Evolutionary conservation across 2,888 invertebrate species (phyloP).

Genomic region (Agrochola lychnidis): DNA sequence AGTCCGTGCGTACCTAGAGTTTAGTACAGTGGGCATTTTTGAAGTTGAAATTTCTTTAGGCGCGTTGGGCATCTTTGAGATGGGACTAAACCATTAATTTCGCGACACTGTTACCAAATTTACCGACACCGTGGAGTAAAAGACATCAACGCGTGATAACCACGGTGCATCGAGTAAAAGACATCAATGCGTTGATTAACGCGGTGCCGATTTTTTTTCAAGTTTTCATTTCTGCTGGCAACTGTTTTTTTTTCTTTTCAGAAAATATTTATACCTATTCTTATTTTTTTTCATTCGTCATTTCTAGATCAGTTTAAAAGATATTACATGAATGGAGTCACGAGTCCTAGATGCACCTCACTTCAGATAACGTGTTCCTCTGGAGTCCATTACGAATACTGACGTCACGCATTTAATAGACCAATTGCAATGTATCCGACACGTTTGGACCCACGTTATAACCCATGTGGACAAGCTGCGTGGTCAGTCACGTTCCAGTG

Average conservation of each 20-base stretch:
- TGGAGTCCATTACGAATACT: constrained; percentile 26
- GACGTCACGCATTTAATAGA: constrained; percentile 42
- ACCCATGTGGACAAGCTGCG: constrained; percentile 32
- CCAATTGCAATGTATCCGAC: constrained; percentile 55
- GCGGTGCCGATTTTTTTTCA: no score
- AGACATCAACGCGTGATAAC: no score
- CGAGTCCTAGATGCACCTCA: constrained; percentile 22
- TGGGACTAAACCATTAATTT: no score
- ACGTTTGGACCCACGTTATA: constrained; percentile 41
- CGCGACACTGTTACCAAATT: no score
- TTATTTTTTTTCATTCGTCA: background rate
- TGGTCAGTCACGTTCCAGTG: constrained; percentile 44
- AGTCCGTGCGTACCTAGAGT: background rate
- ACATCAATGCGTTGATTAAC: no score
- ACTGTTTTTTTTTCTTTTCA: background rate
- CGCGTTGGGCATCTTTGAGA: no score
- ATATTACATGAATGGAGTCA: background rate
- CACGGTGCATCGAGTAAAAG: no score
- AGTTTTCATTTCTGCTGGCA: no score
- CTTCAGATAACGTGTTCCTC: constrained; percentile 30
- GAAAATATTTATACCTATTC: background rate
- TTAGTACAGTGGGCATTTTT: background rate
- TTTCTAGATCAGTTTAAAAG: background rate
- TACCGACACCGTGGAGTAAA: no score
- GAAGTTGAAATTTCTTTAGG: no score